Conservation (phyloP, 2,888 invertebrate genomes). For the Crematogaster levior region DNA sequence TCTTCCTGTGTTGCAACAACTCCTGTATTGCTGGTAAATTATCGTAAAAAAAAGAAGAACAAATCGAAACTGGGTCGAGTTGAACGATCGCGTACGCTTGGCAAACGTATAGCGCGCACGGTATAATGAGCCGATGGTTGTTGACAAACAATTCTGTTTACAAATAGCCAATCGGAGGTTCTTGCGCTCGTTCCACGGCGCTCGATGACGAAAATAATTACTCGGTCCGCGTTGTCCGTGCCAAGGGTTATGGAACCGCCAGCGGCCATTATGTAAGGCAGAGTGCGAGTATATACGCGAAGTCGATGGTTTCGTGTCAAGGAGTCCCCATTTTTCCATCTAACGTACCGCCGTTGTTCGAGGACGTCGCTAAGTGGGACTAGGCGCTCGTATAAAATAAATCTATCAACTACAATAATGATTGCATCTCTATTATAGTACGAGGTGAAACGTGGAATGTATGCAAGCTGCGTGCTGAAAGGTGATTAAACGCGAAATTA, state of each 20-base stretch:
- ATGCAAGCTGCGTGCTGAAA: background rate
- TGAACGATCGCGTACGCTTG: conserved; percentile 71
- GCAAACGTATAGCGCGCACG: conserved; percentile 59
- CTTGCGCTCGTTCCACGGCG: conserved; percentile 40
- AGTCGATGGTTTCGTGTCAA: conserved; percentile 55
- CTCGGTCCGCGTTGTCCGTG: conserved; percentile 53
- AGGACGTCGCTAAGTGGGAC: conserved; percentile 48
- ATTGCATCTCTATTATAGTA: conserved; percentile 31
- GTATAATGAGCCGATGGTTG: conserved; percentile 68
- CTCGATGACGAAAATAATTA: conserved; percentile 73
- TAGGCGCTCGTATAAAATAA: conserved; percentile 44
- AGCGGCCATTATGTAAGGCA: conserved; percentile 48
- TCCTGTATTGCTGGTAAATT: conserved; percentile 11
- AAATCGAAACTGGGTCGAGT: conserved; percentile 61
- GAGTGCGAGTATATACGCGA: conserved; percentile 14
- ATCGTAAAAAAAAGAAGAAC: conserved; percentile 13
- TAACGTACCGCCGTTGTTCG: conserved; percentile 30
- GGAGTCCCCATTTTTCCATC: conserved; percentile 46
- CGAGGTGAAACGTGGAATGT: background rate
- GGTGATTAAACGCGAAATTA: background rate
- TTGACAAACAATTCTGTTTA: conserved; percentile 75
- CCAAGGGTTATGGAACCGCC: conserved; percentile 63
- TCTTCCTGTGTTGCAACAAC: background rate
- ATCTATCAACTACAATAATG: conserved; percentile 41
- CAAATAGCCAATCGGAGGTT: conserved; percentile 67